Percentiles rank a stretch among this genome's conserved stretches.
Conservation (phyloP, 2,888 invertebrate genomes). For the Amblyjoppa proteus region DNA sequence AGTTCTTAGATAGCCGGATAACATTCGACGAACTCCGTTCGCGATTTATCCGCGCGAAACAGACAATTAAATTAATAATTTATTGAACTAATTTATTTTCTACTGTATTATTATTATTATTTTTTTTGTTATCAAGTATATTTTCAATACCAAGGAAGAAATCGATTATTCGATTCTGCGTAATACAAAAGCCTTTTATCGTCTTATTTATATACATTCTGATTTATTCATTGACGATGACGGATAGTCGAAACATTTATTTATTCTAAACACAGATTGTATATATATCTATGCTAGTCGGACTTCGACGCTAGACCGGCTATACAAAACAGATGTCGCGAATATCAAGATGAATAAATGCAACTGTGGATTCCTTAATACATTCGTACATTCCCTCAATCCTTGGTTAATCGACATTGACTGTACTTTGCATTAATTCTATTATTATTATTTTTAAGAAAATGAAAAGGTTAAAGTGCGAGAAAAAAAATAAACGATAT, state of each 20-base stretch:
- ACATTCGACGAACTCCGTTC: slow-evolving; percentile 4
- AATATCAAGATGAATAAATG: slow-evolving; percentile 55
- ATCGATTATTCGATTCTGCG: slow-evolving; percentile 27
- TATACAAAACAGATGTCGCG: slow-evolving; percentile 16
- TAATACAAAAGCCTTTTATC: slow-evolving; percentile 50
- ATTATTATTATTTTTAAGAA: slow-evolving; percentile 21
- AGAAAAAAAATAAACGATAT: slow-evolving; percentile 22
- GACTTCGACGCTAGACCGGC: slow-evolving; percentile 5
- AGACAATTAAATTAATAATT: neutral
- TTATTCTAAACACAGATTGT: slow-evolving; percentile 52
- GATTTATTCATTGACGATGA: slow-evolving; percentile 47
- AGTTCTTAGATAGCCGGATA: neutral
- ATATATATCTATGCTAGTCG: slow-evolving; percentile 28
- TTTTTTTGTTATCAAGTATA: neutral
- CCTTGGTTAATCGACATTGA: slow-evolving; percentile 35
- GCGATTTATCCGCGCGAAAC: neutral
- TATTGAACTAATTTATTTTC: slow-evolving; percentile 1
- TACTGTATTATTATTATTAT: neutral
- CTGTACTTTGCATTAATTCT: slow-evolving; percentile 49
- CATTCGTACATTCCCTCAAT: slow-evolving; percentile 46
- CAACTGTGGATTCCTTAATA: slow-evolving; percentile 32
- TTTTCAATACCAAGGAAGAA: slow-evolving; percentile 32
- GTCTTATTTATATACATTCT: slow-evolving; percentile 62
- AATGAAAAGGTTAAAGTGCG: neutral
- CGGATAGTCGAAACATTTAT: slow-evolving; percentile 32